phyloP scores from a whole-genome alignment of 2,113 vertebrate species.

The Chloropsis cyanopogon region DNA sequence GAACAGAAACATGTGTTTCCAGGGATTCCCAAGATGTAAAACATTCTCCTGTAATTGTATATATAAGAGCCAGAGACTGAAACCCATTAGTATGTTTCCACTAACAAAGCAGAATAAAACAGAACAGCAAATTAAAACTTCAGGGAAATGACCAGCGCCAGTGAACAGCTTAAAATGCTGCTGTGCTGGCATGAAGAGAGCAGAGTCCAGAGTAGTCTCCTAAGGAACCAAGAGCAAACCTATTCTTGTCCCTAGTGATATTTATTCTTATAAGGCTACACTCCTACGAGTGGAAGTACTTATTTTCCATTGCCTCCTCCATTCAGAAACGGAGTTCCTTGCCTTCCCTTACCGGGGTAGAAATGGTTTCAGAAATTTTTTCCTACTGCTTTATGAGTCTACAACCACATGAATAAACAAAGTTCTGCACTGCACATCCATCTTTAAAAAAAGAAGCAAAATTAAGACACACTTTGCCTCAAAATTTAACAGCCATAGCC shows the following conservation, averaged over 20 bases:
- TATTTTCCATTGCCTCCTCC: background rate
- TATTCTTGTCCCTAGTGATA: background rate
- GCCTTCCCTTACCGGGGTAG: background rate
- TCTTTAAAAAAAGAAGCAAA: background rate
- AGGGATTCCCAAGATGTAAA: constrained; percentile 48
- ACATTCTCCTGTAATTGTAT: constrained; percentile 41
- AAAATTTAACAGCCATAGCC: background rate
- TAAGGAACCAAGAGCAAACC: background rate
- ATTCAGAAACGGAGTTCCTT: background rate
- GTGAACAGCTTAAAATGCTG: background rate
- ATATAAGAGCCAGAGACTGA: constrained; percentile 29
- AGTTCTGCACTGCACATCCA: background rate
- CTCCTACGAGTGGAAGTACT: background rate
- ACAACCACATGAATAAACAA: background rate
- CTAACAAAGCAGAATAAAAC: constrained; percentile 33
- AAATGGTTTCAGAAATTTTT: background rate
- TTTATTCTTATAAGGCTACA: background rate
- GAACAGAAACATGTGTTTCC: constrained; percentile 53
- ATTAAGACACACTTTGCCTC: background rate
- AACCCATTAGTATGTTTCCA: constrained; percentile 35
- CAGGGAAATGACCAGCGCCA: background rate
- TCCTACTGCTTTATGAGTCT: background rate
- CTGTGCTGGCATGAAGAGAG: background rate
- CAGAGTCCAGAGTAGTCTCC: background rate
- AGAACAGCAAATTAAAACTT: constrained; percentile 15